These are phyloP conservation scores for Echinarachnius parma DNA, from an alignment of 53 echinoderm and acorn worm genomes.

Conservation along the genomic window DNA sequence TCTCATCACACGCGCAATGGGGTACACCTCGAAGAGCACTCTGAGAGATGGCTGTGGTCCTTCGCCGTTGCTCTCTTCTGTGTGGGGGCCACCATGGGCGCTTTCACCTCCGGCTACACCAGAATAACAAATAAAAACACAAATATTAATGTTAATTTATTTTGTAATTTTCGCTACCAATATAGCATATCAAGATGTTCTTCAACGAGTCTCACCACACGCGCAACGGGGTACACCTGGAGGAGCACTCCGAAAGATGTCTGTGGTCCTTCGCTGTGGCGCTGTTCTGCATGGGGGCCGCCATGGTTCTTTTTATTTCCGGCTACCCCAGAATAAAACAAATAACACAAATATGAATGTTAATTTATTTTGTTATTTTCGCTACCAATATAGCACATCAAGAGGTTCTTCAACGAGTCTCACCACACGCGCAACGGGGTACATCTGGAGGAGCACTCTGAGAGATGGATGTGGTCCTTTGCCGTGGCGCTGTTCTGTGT, in stretches of 20 bases:
- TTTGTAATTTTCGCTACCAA: too few species aligned
- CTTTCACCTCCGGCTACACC: conserved; percentile 65
- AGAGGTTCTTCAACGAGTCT: conserved; percentile 65
- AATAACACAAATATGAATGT: too few species aligned
- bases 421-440: conserved; percentile 44
- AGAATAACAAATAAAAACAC: too few species aligned
- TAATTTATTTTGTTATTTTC: too few species aligned
- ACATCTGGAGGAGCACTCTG: conserved; percentile 26
- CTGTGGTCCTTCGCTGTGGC: too few species aligned
- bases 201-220: conserved; percentile 62
- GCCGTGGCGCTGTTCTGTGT: conserved; percentile 66
- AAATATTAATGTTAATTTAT: too few species aligned
- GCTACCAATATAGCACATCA: conserved; percentile 64
- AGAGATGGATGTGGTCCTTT: conserved; percentile 68
- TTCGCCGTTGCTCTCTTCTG: conserved; percentile 64
- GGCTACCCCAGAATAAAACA: conserved; percentile 51
- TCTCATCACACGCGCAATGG: conserved; percentile 39
- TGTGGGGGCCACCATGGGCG: too few species aligned
- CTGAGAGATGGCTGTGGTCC: conserved; percentile 62
- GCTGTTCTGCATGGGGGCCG: conserved; percentile 73
- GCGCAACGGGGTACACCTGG: conserved; percentile 34
- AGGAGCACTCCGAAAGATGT: too few species aligned
- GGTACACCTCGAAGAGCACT: conserved; percentile 22
- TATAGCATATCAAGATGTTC: conserved; percentile 62
- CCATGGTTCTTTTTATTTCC: conserved; percentile 59